phyloP scores from a whole-genome alignment of 2,888 invertebrate genomes.

The Tupiocoris notatus region DNA sequence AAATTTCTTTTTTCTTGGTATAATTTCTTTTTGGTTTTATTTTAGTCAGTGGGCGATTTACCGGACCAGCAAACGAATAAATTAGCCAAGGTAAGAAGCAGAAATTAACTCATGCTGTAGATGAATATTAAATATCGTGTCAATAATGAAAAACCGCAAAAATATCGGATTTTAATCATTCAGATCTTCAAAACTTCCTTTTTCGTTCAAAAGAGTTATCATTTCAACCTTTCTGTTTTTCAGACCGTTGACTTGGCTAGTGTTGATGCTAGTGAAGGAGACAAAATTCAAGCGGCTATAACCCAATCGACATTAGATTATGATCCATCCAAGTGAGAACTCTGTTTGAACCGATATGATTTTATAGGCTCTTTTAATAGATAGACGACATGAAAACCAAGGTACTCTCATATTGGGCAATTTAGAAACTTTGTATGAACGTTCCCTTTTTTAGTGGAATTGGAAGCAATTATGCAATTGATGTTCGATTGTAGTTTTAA shows the following conservation, averaged over 20 bases:
- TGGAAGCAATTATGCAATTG: no score
- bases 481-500: no score
- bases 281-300: slow-evolving; percentile 97
- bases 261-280: slow-evolving; percentile 92
- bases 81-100: slow-evolving; percentile 47
- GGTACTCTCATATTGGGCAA: no score
- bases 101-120: no score
- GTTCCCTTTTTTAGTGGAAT: no score
- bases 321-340: slow-evolving; percentile 95
- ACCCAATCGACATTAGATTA: slow-evolving; percentile 95
- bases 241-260: slow-evolving; percentile 72
- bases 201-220: background rate
- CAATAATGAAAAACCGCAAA: background rate
- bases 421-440: no score
- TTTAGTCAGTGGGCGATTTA: slow-evolving; percentile 41
- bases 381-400: no score
- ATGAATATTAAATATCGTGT: no score
- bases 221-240: slow-evolving; percentile 27
- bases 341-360: no score
- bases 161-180: background rate
- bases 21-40: slow-evolving; percentile 17
- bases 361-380: no score
- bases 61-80: slow-evolving; percentile 45
- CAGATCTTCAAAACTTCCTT: slow-evolving; percentile 6
- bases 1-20: slow-evolving; percentile 12